These are phyloP conservation scores for Thaleichthys pacificus DNA, from an alignment of 2,797 vertebrate species.

Conservation along the genomic window DNA sequence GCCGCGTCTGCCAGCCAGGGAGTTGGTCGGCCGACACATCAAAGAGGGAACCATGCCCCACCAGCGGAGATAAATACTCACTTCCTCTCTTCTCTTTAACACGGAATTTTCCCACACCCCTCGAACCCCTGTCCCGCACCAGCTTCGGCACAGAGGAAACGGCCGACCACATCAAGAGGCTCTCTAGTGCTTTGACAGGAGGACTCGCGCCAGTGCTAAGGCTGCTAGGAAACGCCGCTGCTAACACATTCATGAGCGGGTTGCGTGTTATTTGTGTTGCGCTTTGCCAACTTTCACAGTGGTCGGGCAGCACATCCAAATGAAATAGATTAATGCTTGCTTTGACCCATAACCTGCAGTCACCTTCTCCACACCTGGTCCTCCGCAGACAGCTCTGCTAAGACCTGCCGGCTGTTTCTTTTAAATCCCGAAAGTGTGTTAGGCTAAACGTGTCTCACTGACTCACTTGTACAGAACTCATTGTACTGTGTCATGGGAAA, in stretches of 20 bases:
- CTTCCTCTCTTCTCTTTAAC: slow-evolving; percentile 73
- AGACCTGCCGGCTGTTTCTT: background rate
- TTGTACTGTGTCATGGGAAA: background rate
- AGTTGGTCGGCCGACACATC: slow-evolving; percentile 63
- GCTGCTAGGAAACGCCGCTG: slow-evolving; percentile 42
- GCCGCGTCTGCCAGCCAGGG: slow-evolving; percentile 50
- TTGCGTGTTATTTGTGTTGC: slow-evolving; percentile 39
- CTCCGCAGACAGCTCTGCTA: slow-evolving; percentile 20
- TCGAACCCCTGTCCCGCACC: slow-evolving; percentile 54
- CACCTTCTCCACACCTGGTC: slow-evolving; percentile 33
- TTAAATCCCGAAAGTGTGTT: background rate
- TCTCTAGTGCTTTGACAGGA: slow-evolving; percentile 61
- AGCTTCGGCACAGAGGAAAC: slow-evolving; percentile 68
- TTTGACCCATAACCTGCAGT: slow-evolving; percentile 27
- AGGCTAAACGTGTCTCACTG: background rate
- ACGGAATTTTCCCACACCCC: slow-evolving; percentile 73
- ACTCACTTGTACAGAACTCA: background rate
- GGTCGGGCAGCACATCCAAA: slow-evolving; percentile 25
- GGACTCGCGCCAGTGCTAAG: slow-evolving; percentile 41
- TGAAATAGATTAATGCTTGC: slow-evolving; percentile 26
- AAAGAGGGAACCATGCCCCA: slow-evolving; percentile 72
- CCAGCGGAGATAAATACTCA: slow-evolving; percentile 80
- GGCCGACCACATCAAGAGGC: slow-evolving; percentile 76
- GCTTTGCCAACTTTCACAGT: slow-evolving; percentile 39
- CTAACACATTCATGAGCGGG: slow-evolving; percentile 38